These are phyloP conservation scores for Maniola hyperantus DNA, from an alignment of 2,888 invertebrate genomes.

Conservation along the genomic window DNA sequence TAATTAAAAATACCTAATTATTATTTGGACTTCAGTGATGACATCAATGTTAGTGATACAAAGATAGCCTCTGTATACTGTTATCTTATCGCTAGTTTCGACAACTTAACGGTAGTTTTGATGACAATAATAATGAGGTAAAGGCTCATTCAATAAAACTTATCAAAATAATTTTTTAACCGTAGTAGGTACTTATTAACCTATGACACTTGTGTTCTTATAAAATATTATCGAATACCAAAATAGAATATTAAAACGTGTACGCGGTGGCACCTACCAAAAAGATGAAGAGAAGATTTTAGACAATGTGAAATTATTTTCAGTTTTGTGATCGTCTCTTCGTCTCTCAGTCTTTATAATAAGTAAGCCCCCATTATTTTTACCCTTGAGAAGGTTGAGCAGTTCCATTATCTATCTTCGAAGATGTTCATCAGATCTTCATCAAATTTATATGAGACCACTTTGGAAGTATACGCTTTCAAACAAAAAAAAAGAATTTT, in stretches of 20 bases:
- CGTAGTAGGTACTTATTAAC: constrained; percentile 9
- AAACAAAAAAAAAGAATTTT: too few species aligned
- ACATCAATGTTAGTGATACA: constrained; percentile 40
- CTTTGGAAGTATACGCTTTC: too few species aligned
- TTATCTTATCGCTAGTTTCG: constrained; percentile 46
- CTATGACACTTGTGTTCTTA: constrained; percentile 12
- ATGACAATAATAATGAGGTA: constrained; percentile 20
- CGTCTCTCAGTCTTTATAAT: too few species aligned
- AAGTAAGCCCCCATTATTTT: too few species aligned
- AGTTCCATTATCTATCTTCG: too few species aligned
- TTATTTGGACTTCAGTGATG: constrained; percentile 40
- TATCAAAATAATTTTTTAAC: constrained; percentile 17
- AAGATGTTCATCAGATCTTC: too few species aligned
- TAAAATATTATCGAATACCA: constrained; percentile 1
- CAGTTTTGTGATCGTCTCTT: too few species aligned
- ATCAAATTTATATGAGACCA: too few species aligned
- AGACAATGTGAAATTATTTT: too few species aligned
- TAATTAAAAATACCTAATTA: constrained; percentile 25
- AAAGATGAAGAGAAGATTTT: too few species aligned
- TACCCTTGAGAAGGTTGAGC: too few species aligned
- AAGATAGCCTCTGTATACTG: constrained; percentile 46
- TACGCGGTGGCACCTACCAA: not conserved
- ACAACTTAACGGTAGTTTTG: constrained; percentile 28
- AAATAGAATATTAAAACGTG: constrained; percentile 17
- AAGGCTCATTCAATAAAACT: constrained; percentile 21